These are phyloP conservation scores for Taenioides sp. DNA, from an alignment of 2,797 vertebrate genomes.

Conservation along the genomic window DNA sequence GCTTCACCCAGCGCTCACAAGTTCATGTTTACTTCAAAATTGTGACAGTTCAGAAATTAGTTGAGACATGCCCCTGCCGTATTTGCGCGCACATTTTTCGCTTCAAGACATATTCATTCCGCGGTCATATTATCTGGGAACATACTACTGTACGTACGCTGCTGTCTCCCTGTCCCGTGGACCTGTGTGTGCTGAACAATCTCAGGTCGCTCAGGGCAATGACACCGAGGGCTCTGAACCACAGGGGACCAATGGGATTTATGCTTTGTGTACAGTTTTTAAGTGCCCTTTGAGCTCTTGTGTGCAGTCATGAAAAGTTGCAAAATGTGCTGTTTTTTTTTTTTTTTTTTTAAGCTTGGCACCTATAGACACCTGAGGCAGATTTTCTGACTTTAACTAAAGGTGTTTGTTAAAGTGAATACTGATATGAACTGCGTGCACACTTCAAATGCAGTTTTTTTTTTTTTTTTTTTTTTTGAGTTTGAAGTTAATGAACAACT, in stretches of 20 bases:
- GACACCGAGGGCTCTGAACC: neutral
- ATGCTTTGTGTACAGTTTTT: neutral
- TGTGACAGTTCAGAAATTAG: constrained; percentile 6
- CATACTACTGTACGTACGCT: neutral
- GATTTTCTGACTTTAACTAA: neutral
- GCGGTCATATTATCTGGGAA: neutral
- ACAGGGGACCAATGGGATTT: neutral
- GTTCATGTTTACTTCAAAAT: constrained; percentile 12
- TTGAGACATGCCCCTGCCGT: neutral
- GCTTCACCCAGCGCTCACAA: neutral
- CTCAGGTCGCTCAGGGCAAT: neutral
- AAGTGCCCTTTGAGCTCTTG: neutral
- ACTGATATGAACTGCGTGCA: neutral
- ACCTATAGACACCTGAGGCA: neutral
- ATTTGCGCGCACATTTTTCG: constrained; percentile 5
- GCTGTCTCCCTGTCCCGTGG: neutral
- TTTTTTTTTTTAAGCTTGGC: neutral
- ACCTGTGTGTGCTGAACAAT: neutral
- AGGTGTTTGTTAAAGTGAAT: neutral
- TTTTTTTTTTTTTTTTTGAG: neutral
- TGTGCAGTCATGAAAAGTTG: neutral
- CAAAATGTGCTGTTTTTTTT: constrained; percentile 5
- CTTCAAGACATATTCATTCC: constrained; percentile 7
- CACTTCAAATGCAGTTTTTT: neutral
- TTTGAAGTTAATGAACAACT: neutral